phyloP scores from a whole-genome alignment of 2,888 invertebrate species.

The Belgica antarctica region DNA sequence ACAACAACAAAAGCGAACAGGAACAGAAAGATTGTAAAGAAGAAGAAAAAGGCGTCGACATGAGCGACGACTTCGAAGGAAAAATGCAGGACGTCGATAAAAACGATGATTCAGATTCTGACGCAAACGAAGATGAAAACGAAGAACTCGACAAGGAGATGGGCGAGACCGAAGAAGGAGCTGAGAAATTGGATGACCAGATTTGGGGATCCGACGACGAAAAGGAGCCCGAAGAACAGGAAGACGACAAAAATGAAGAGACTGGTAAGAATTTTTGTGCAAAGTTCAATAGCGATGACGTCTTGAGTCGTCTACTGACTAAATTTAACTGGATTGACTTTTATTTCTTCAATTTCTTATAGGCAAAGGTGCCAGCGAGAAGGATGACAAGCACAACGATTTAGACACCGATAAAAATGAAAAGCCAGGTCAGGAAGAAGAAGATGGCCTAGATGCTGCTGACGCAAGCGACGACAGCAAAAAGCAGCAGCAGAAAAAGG shows the following conservation, averaged over 20 bases:
- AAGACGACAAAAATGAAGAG: conserved; percentile 62
- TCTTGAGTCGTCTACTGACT: conserved; percentile 53
- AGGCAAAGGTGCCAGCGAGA: conserved; percentile 73
- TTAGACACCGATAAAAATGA: conserved; percentile 57
- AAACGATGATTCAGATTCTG: conserved; percentile 58
- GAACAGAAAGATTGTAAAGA: conserved; percentile 75
- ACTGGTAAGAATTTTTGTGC: conserved; percentile 54
- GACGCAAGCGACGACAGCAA: conserved; percentile 48
- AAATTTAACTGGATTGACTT: conserved; percentile 49
- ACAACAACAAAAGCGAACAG: conserved; percentile 64
- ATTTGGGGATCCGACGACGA: conserved; percentile 85
- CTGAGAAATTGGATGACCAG: conserved; percentile 75
- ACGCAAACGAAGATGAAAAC: conserved; percentile 61
- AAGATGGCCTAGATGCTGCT: conserved; percentile 53
- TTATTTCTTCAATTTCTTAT: conserved; percentile 47
- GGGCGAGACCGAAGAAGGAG: conserved; percentile 89
- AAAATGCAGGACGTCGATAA: conserved; percentile 76
- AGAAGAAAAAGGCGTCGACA: conserved; percentile 89
- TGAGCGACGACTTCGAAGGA: conserved; percentile 94
- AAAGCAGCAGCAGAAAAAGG: conserved; percentile 62
- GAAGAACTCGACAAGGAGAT: conserved; percentile 92
- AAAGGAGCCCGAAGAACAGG: conserved; percentile 62
- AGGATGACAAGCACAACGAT: conserved; percentile 60
- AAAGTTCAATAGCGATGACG: too few species aligned
- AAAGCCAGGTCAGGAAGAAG: conserved; percentile 58